Conservation (phyloP, 2,797 vertebrate genomes). For the Falco biarmicus region DNA sequence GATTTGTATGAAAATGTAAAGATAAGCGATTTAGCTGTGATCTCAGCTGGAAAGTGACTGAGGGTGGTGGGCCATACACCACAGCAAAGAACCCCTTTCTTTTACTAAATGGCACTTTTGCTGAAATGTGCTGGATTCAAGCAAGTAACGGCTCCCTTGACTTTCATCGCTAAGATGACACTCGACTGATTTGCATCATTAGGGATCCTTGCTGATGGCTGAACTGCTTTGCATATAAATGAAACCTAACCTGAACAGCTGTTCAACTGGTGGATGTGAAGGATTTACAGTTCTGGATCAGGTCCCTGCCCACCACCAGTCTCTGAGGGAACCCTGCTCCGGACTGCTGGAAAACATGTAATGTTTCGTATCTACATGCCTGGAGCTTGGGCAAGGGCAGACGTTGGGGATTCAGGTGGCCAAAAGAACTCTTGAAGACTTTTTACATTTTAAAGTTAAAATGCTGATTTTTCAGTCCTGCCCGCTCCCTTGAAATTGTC, state of each 20-base stretch:
- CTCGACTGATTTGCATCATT: constrained; percentile 40
- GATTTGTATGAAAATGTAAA: constrained; percentile 61
- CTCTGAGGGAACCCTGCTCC: not conserved
- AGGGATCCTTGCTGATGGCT: constrained; percentile 30
- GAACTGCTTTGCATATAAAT: constrained; percentile 38
- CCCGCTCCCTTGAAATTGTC: not conserved
- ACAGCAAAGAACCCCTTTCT: constrained; percentile 9
- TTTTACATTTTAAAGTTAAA: not conserved
- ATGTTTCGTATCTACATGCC: not conserved
- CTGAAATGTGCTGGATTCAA: constrained; percentile 37
- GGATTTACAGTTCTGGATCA: constrained; percentile 12
- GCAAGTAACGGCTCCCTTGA: constrained; percentile 13
- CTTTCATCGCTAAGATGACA: constrained; percentile 49
- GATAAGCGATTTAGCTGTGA: constrained; percentile 57
- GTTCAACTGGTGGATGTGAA: not conserved
- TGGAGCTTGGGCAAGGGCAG: not conserved
- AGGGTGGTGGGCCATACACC: not conserved
- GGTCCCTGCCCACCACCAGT: not conserved
- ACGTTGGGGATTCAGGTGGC: not conserved
- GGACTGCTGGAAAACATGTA: not conserved
- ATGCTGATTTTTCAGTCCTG: not conserved
- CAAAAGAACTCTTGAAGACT: not conserved
- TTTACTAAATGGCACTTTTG: constrained; percentile 34
- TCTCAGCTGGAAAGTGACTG: constrained; percentile 50
- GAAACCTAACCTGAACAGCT: constrained; percentile 20